Evolutionary conservation across 2,113 vertebrate genomes (phyloP), one percentile per base, ranked within the genome.

Genomic region (cattle (Bos taurus)): DNA sequence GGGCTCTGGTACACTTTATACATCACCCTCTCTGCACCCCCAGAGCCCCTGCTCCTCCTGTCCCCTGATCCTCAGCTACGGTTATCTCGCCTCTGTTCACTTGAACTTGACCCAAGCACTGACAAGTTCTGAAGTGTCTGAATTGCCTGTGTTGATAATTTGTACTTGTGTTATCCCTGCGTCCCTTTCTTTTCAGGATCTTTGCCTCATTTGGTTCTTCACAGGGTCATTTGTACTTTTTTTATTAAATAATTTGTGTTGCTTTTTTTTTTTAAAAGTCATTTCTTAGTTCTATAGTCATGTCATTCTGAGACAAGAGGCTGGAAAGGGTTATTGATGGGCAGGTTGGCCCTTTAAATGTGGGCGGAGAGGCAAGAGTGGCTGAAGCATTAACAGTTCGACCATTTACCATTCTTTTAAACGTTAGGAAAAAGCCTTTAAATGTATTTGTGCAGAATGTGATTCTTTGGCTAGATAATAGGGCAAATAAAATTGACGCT

Each of bases 291-390:
- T 71, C 77, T 57, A 0, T 83, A 80, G n/a, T 62, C 48, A 14
- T 25, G 5, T 67, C 57, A 17, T 77, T 17, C 30, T 43, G 88
- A 40, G 43, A 67, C 56, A 82, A 26, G 46, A 57, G 28, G 5
- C 52, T 56, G 6, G n/a, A 14, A 62, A 48, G 46, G 8, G 52
- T 60, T 71, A 17, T 4, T 84, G 52, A 25, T 90, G 26, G 54
- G 28, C 21, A 57, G 1, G 43, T 81, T 0, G 0, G 30, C 28
- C 5, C 17, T 48, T 77, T 25, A 14, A 13, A n/a, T 43, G 4
- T 17, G 0, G 15, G 30, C 7, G 6, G 26, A 11, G 60, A 54
- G 50, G 30, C n/a, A 84, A 84, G 13, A 23, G 46, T 30, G 25
- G 21, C 28, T 48, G 1, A 36, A 64, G 15, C 50, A 9, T 50